These are phyloP conservation scores for Flexamia atlantica DNA, from an alignment of 2,888 invertebrate species.

Conservation along the genomic window DNA sequence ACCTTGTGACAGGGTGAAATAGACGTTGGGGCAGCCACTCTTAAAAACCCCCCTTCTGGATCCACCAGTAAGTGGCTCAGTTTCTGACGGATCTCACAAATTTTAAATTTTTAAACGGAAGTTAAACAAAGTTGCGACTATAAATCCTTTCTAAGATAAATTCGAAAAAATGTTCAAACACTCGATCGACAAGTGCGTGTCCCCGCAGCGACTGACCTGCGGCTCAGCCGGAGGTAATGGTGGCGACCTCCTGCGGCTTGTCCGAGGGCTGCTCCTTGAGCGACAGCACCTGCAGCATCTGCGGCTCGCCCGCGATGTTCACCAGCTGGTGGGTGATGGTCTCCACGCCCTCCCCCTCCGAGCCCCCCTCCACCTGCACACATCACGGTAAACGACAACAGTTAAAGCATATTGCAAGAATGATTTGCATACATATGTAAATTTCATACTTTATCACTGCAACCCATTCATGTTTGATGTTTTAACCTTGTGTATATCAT, in stretches of 20 bases:
- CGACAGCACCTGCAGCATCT: slow-evolving; percentile 80
- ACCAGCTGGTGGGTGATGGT: slow-evolving; percentile 65
- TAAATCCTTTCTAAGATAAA: not conserved
- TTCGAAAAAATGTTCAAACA: too few species aligned
- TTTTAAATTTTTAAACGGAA: not conserved
- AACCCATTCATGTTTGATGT: too few species aligned
- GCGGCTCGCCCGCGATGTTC: slow-evolving; percentile 50
- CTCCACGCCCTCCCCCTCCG: slow-evolving; percentile 72
- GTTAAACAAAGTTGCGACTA: not conserved
- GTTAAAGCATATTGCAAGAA: too few species aligned
- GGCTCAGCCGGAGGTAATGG: slow-evolving; percentile 3
- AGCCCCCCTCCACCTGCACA: slow-evolving; percentile 81
- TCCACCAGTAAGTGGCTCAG: too few species aligned
- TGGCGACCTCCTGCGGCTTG: slow-evolving; percentile 8
- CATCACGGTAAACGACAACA: not conserved
- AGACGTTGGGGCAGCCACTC: too few species aligned
- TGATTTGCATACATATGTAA: too few species aligned
- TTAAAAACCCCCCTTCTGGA: too few species aligned
- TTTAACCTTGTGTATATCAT: too few species aligned
- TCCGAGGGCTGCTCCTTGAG: slow-evolving; percentile 88
- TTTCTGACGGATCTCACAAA: not conserved
- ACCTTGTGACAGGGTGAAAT: too few species aligned
- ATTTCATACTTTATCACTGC: too few species aligned
- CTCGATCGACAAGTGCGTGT: too few species aligned
- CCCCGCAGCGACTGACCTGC: not conserved